Conservation (phyloP, 2,888 invertebrate species). For the Nipponacmea schrenckii region DNA sequence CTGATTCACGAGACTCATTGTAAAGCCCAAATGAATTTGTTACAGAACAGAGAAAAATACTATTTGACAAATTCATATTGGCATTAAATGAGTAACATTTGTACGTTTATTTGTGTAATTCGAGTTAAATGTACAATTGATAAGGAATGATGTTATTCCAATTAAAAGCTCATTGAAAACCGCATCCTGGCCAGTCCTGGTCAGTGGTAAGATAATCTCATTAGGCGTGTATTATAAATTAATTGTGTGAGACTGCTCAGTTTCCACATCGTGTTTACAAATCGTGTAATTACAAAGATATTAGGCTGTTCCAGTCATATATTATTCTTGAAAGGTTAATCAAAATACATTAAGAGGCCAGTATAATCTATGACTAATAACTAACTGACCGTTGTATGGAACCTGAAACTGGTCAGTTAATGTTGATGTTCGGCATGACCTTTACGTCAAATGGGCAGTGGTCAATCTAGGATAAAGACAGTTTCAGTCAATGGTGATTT, state of each 20-base stretch:
- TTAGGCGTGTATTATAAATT: not conserved
- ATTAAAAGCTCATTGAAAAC: not conserved
- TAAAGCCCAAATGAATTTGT: no score
- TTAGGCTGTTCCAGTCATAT: not conserved
- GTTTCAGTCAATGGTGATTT: not conserved
- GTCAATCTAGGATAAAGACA: not conserved
- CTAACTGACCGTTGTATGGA: constrained; percentile 2
- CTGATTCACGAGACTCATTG: no score
- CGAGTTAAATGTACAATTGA: not conserved
- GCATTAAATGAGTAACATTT: no score
- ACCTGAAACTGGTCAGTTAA: not conserved
- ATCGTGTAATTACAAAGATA: constrained; percentile 7
- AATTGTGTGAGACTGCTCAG: not conserved
- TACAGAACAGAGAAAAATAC: no score
- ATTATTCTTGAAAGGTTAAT: constrained; percentile 6
- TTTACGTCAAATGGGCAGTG: not conserved
- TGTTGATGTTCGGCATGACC: not conserved
- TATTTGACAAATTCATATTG: no score
- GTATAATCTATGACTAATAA: not conserved
- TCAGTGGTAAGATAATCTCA: not conserved
- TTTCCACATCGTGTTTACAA: constrained; percentile 3
- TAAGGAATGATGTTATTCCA: not conserved
- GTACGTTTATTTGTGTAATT: no score
- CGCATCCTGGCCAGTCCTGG: not conserved
- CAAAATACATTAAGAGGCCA: constrained; percentile 6